Conservation (phyloP, 2,113 vertebrate genomes). For the Myiagra hebetior region DNA sequence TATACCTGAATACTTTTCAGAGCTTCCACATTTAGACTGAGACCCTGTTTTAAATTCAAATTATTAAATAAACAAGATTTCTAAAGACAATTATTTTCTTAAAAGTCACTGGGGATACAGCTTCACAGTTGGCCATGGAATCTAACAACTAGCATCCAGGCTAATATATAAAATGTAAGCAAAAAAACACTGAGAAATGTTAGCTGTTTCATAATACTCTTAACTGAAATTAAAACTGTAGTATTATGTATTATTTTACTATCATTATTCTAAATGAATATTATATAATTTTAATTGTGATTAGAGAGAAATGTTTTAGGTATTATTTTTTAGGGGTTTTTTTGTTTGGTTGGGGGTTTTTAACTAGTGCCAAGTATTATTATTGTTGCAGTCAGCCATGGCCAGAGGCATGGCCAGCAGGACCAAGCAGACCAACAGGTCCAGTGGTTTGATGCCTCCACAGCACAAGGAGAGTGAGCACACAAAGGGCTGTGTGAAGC, state of each 20-base stretch:
- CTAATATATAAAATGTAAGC: accelerated
- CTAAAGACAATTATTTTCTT: not conserved
- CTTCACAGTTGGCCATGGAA: not conserved
- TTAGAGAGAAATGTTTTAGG: not conserved
- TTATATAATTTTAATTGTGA: not conserved
- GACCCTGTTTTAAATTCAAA: not conserved
- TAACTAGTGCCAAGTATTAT: not conserved
- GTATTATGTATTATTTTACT: not conserved
- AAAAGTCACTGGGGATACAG: not conserved
- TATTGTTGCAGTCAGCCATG: not conserved
- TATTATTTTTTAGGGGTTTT: not conserved
- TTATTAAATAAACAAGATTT: not conserved
- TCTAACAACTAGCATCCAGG: not conserved
- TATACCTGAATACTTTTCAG: not conserved
- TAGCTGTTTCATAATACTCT: not conserved
- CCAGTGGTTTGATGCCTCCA: too few species aligned
- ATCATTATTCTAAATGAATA: not conserved
- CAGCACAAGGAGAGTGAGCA: too few species aligned
- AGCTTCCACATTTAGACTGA: not conserved
- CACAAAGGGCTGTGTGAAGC: too few species aligned
- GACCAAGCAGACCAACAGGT: too few species aligned
- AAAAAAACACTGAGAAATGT: accelerated
- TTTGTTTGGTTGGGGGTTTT: not conserved
- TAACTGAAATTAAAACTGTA: not conserved
- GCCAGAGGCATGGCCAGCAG: too few species aligned